Evolutionary conservation across 2,888 invertebrate genomes (phyloP).

Genomic region (Zele albiditarsus): DNA sequence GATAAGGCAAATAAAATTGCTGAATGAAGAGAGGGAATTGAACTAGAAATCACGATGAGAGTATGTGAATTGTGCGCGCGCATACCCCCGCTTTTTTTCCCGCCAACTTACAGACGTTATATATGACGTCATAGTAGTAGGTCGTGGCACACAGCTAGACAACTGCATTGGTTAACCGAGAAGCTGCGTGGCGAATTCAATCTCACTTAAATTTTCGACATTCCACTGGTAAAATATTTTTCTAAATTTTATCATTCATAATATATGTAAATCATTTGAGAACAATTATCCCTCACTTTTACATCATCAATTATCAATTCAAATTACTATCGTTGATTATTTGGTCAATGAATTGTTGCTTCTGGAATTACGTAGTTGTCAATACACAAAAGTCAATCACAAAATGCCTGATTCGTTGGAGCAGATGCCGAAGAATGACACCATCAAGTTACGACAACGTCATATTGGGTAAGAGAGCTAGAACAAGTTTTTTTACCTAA

Average conservation of each 20-base stretch:
- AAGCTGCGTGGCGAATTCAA: conserved; percentile 42
- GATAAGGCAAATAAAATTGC: conserved; percentile 6
- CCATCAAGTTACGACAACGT: conserved; percentile 85
- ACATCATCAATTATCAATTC: neutral
- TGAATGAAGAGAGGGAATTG: conserved; percentile 11
- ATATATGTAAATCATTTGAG: too few species aligned
- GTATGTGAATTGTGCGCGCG: conserved; percentile 61
- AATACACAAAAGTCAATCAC: conserved; percentile 15
- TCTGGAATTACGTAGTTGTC: neutral
- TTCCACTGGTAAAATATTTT: neutral
- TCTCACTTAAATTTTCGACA: neutral
- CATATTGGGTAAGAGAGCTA: conserved; percentile 84
- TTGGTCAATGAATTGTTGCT: neutral
- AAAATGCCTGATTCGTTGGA: conserved; percentile 77
- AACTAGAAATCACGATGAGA: neutral
- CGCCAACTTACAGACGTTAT: conserved; percentile 62
- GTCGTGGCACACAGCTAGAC: conserved; percentile 65
- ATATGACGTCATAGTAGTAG: conserved; percentile 70
- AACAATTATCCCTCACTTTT: too few species aligned
- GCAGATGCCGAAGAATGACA: conserved; percentile 85
- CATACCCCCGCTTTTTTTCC: conserved; percentile 63
- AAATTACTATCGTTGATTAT: neutral
- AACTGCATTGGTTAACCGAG: conserved; percentile 62
- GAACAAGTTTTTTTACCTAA: neutral
- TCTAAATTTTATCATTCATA: too few species aligned